phyloP scores from a whole-genome alignment of 2,888 invertebrate genomes.

The Perizoma affinitatum region DNA sequence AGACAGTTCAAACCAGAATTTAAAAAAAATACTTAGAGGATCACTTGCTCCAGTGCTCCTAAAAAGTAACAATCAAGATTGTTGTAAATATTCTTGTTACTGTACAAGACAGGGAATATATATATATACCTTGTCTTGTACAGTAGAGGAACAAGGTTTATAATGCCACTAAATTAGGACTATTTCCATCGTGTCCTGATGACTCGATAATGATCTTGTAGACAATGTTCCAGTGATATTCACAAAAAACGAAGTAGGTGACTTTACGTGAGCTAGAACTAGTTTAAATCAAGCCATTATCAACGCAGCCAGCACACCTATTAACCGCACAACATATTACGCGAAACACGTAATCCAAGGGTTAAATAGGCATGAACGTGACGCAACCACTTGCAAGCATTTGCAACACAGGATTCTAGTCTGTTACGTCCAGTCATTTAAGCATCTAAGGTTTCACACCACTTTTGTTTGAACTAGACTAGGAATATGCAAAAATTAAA shows the following conservation, averaged over 20 bases:
- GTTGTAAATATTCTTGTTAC: too few species aligned
- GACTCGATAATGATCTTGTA: too few species aligned
- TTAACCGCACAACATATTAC: conserved; percentile 35
- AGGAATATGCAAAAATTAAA: neutral
- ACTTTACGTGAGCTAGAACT: conserved; percentile 32
- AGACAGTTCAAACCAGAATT: conserved; percentile 13
- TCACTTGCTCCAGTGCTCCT: too few species aligned
- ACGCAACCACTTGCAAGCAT: conserved; percentile 20
- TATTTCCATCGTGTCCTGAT: too few species aligned
- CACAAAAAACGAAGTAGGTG: conserved; percentile 11
- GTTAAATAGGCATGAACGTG: conserved; percentile 32
- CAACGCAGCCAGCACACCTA: conserved; percentile 31
- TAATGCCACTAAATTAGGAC: too few species aligned
- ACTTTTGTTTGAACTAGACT: conserved; percentile 6
- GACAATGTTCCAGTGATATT: conserved; percentile 1
- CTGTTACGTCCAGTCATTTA: conserved; percentile 67
- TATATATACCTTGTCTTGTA: too few species aligned
- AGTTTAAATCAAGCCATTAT: conserved; percentile 31
- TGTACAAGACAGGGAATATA: too few species aligned
- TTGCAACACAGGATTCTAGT: conserved; percentile 45
- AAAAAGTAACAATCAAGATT: too few species aligned
- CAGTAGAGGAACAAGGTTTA: too few species aligned
- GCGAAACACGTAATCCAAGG: conserved; percentile 40
- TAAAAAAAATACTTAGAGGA: neutral
- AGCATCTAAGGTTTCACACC: conserved; percentile 41